These are phyloP conservation scores for Rhopilema esculentum DNA, from an alignment of 30 jellyfish, hydroid and myxozoan species.

Conservation along the genomic window DNA sequence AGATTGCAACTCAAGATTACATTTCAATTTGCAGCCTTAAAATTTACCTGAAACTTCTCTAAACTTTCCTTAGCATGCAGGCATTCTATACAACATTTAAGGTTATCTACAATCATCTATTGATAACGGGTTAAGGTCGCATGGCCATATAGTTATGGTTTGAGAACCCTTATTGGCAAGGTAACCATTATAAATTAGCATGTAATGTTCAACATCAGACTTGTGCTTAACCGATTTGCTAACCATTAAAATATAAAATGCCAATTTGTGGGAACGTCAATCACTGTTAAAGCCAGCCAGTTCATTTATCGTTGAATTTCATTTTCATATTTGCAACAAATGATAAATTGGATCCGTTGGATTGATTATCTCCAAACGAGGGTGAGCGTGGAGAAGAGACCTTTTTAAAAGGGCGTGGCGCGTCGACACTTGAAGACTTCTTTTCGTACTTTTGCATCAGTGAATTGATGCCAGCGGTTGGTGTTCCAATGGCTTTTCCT, in stretches of 20 bases:
- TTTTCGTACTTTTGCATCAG: constrained; percentile 60
- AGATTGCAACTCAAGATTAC: too few relatives aligned
- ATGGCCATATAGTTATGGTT: neutral
- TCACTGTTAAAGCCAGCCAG: neutral
- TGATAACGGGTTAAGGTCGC: neutral
- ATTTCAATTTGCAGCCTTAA: too few relatives aligned
- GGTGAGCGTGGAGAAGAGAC: constrained; percentile 2
- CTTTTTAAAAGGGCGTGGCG: constrained; percentile 52
- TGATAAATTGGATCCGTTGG: constrained; percentile 23
- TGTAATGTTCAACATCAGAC: neutral
- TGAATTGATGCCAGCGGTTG: constrained; percentile 61
- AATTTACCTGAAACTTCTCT: too few relatives aligned
- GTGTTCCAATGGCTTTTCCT: constrained; percentile 26
- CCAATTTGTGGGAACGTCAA: neutral
- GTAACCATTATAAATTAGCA: neutral
- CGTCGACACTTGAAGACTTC: constrained; percentile 41
- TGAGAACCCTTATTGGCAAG: neutral
- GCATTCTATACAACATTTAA: too few relatives aligned
- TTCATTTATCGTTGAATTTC: constrained; percentile 23
- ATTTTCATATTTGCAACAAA: constrained; percentile 50
- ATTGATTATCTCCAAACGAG: neutral
- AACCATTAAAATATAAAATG: neutral
- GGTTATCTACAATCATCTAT: neutral
- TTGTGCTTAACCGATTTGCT: neutral
- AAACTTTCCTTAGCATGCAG: too few relatives aligned